phyloP scores from a whole-genome alignment of 2,888 invertebrate species.

The Nomada ferruginata region DNA sequence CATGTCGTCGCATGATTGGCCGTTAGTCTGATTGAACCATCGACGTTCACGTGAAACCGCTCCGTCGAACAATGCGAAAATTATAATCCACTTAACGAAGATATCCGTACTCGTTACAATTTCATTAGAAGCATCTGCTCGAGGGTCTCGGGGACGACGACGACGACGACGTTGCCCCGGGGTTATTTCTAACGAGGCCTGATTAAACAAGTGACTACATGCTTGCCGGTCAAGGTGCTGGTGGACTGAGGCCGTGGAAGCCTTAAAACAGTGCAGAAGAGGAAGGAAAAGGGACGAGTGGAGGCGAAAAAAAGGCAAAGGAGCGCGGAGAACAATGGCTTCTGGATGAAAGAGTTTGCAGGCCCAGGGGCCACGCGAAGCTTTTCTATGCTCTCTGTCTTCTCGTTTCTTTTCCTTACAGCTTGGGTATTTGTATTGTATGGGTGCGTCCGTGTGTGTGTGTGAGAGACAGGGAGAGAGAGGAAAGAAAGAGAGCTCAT shows the following conservation, averaged over 20 bases:
- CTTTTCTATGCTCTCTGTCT: slow-evolving; percentile 53
- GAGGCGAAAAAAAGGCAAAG: slow-evolving; percentile 35
- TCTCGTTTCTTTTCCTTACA: slow-evolving; percentile 9
- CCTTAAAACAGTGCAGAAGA: slow-evolving; percentile 40
- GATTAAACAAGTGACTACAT: slow-evolving; percentile 72
- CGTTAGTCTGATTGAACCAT: neutral
- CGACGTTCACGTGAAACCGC: neutral
- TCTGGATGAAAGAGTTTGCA: slow-evolving; percentile 78
- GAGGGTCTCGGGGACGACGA: slow-evolving; percentile 18
- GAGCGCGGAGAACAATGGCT: slow-evolving; percentile 72
- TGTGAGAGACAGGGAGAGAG: neutral
- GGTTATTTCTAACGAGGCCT: slow-evolving; percentile 69
- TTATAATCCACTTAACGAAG: slow-evolving; percentile 58
- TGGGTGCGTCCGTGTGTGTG: neutral
- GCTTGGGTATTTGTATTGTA: neutral
- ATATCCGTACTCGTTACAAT: slow-evolving; percentile 62
- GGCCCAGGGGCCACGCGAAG: slow-evolving; percentile 66
- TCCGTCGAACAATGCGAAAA: slow-evolving; percentile 34
- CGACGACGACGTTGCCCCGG: slow-evolving; percentile 34
- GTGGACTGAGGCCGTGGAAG: slow-evolving; percentile 41
- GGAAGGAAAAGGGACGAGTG: slow-evolving; percentile 1
- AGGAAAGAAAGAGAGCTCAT: slow-evolving; percentile 3
- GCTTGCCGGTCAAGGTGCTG: slow-evolving; percentile 60
- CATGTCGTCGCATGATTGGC: slow-evolving; percentile 10
- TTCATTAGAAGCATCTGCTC: slow-evolving; percentile 62